A percentile compares a stretch with the other conserved stretches of the same genome.
phyloP scores from a whole-genome alignment of 2,113 vertebrate species.

The Mobula birostris region DNA sequence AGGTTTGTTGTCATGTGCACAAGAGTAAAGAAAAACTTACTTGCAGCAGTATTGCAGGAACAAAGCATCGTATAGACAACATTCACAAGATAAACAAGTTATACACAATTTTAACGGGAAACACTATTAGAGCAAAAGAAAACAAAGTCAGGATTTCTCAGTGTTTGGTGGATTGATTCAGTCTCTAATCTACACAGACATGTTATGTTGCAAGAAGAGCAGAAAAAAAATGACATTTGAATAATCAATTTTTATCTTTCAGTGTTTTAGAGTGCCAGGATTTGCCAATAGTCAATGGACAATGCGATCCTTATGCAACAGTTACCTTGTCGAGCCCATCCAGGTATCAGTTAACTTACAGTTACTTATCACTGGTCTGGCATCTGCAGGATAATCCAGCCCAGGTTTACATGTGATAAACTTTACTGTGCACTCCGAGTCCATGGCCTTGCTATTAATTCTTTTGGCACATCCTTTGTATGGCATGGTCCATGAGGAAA shows the following conservation, averaged over 20 bases:
- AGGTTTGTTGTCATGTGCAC: no score
- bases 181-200: neutral
- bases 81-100: no score
- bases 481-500: no score
- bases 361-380: neutral
- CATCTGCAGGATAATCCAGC: neutral
- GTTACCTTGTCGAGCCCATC: slow-evolving; percentile 84
- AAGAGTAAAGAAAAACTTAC: no score
- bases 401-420: neutral
- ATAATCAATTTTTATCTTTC: slow-evolving; percentile 9
- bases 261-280: slow-evolving; percentile 95
- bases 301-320: slow-evolving; percentile 90
- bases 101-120: no score
- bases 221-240: neutral
- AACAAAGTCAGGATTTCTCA: neutral
- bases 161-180: neutral
- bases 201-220: neutral
- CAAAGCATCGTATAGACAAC: no score
- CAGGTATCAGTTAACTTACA: slow-evolving; percentile 56
- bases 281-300: slow-evolving; percentile 90
- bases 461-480: no score
- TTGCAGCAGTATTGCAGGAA: no score
- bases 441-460: neutral
- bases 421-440: neutral
- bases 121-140: no score